A percentile compares a stretch with the other conserved stretches of the same genome.
Conservation (phyloP, 2,797 vertebrate genomes). For the Helarctos malayanus region DNA sequence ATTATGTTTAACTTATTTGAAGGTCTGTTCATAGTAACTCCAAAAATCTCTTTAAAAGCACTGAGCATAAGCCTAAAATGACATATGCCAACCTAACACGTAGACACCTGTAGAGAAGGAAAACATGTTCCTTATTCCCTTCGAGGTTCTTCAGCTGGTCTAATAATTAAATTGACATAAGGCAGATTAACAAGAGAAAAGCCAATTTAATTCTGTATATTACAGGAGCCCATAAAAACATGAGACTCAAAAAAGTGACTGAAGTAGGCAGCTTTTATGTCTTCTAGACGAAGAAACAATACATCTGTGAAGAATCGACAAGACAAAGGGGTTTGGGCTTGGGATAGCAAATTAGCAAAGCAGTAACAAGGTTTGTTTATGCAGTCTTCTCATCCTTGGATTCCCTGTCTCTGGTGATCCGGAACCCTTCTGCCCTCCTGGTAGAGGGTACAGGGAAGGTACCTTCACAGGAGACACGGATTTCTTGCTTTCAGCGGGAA, state of each 20-base stretch:
- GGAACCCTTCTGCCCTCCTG: background rate
- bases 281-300: background rate
- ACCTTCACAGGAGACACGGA: background rate
- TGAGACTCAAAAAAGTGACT: background rate
- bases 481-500: background rate
- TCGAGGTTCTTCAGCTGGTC: background rate
- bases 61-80: background rate
- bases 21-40: background rate
- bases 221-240: background rate
- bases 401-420: background rate
- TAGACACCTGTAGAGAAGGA: background rate
- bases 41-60: slow-evolving; percentile 37
- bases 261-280: background rate
- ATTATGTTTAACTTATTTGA: background rate
- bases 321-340: background rate
- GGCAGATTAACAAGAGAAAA: background rate
- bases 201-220: background rate
- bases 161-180: background rate
- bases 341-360: background rate
- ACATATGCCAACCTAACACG: background rate
- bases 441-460: background rate
- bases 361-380: background rate
- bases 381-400: background rate
- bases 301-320: background rate
- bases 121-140: background rate